phyloP scores from a whole-genome alignment of 2,797 vertebrate genomes.

The Coilia nasus region DNA sequence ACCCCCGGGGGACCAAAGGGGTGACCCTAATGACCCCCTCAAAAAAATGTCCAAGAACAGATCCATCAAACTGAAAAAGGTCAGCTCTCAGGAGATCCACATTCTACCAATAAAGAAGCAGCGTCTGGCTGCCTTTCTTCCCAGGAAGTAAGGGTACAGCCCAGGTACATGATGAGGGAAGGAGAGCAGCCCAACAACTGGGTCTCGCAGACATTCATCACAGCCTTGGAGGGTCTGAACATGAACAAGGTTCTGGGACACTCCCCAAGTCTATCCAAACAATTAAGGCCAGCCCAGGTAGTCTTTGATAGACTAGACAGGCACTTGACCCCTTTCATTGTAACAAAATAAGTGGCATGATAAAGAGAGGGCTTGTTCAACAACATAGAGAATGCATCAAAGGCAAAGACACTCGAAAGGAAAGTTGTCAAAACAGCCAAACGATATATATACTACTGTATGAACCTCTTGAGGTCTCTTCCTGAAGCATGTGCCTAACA shows the following conservation, averaged over 20 bases:
- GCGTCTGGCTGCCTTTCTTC: conserved; percentile 92
- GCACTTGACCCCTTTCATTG: conserved; percentile 48
- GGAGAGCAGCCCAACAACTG: conserved; percentile 10
- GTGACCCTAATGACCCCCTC: conserved; percentile 78
- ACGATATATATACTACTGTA: conserved; percentile 46
- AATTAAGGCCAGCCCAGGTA: conserved; percentile 42
- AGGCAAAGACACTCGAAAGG: conserved; percentile 32
- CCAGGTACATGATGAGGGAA: conserved; percentile 9
- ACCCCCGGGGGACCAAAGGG: conserved; percentile 77
- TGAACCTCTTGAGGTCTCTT: conserved; percentile 22
- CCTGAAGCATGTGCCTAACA: conserved; percentile 25
- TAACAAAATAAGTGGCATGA: conserved; percentile 46
- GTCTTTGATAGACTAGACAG: conserved; percentile 32
- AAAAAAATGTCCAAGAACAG: conserved; percentile 91
- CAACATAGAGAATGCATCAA: conserved; percentile 36
- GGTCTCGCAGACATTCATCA: conserved; percentile 49
- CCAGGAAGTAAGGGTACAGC: conserved; percentile 85
- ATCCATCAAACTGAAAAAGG: conserved; percentile 97
- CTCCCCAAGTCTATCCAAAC: conserved; percentile 38
- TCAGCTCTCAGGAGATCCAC: conserved; percentile 97
- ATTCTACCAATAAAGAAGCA: conserved; percentile 99
- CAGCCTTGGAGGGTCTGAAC: conserved; percentile 41
- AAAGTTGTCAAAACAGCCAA: conserved; percentile 4
- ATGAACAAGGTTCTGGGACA: conserved; percentile 39
- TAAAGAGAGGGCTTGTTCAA: conserved; percentile 35